A percentile compares a stretch with the other conserved stretches of the same genome.
Evolutionary conservation across 2,797 vertebrate genomes (phyloP).

Genomic region (Florisuga fusca): DNA sequence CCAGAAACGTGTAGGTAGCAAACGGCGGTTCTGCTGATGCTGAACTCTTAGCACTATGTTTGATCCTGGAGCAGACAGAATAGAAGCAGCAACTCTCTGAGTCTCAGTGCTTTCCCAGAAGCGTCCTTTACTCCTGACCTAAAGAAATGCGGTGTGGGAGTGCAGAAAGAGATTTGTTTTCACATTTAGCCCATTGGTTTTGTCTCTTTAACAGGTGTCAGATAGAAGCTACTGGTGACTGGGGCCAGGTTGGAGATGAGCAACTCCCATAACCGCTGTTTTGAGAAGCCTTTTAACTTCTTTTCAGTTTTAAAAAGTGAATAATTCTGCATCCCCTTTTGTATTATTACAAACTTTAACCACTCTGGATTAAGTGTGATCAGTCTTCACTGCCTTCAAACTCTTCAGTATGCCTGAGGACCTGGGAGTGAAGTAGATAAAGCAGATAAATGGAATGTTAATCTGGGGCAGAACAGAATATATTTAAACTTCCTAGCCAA

Average conservation of each 20-base stretch:
- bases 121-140: not conserved
- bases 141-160: not conserved
- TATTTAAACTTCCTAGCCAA: conserved; percentile 4
- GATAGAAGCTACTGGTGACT: not conserved
- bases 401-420: not conserved
- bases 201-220: not conserved
- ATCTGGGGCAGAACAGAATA: not conserved
- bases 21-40: not conserved
- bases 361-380: not conserved
- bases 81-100: not conserved
- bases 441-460: not conserved
- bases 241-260: not conserved
- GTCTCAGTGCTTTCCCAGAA: not conserved
- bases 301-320: not conserved
- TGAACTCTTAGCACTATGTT: not conserved
- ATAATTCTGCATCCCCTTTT: not conserved
- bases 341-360: not conserved
- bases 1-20: not conserved
- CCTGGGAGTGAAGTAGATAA: not conserved
- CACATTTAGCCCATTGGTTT: not conserved
- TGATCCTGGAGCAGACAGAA: not conserved
- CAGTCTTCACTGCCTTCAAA: not conserved
- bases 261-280: not conserved
- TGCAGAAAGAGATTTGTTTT: not conserved
- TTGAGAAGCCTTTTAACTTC: not conserved